These are phyloP conservation scores for Caenorhabditis macrosperma DNA, from an alignment of 2,888 invertebrate genomes.

Conservation along the genomic window DNA sequence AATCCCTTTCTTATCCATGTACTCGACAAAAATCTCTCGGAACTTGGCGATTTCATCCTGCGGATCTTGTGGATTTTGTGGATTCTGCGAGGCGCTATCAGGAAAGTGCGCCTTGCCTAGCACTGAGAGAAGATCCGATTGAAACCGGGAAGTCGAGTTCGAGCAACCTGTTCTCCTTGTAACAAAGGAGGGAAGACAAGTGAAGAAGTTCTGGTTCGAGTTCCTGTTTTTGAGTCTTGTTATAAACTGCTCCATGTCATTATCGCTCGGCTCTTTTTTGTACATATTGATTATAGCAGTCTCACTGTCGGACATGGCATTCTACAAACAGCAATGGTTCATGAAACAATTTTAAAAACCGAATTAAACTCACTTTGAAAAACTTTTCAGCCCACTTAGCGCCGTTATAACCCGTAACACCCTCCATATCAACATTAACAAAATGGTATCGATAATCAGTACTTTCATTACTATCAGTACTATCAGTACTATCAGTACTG, in stretches of 20 bases:
- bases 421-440: too few species aligned
- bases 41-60: constrained; percentile 75
- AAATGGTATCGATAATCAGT: too few species aligned
- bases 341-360: background rate
- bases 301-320: constrained; percentile 74
- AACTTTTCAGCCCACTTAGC: too few species aligned
- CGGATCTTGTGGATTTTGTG: too few species aligned
- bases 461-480: too few species aligned
- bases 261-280: constrained; percentile 71
- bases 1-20: constrained; percentile 69
- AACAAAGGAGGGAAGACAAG: constrained; percentile 55
- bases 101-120: constrained; percentile 64
- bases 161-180: too few species aligned
- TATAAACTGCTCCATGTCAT: constrained; percentile 71
- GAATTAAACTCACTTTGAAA: background rate
- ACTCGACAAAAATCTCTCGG: constrained; percentile 65
- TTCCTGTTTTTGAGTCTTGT: constrained; percentile 58
- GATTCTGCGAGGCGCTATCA: constrained; percentile 68
- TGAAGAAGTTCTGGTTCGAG: constrained; percentile 12
- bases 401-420: too few species aligned
- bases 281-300: constrained; percentile 66
- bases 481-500: too few species aligned
- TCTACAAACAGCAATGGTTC: constrained; percentile 42
- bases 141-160: too few species aligned
- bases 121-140: constrained; percentile 44